These are phyloP conservation scores for Quadroppia sp. DNA, from an alignment of 2,888 invertebrate species.

Conservation along the genomic window DNA sequence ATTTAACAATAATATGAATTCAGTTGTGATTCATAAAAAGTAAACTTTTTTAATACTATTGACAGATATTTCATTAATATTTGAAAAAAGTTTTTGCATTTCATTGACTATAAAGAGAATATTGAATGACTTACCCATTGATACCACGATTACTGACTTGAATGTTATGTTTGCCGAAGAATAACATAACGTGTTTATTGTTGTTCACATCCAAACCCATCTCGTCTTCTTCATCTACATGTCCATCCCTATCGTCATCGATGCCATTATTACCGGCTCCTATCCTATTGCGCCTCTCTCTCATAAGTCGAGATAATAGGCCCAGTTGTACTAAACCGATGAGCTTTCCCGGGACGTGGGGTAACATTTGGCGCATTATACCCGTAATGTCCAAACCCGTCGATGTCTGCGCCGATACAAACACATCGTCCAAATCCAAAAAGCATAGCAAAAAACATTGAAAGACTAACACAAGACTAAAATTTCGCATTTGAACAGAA, in stretches of 20 bases:
- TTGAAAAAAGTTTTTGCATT: no score
- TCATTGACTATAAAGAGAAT: no score
- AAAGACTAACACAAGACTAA: background rate
- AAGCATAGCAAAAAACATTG: background rate
- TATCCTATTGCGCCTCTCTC: background rate
- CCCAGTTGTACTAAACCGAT: background rate
- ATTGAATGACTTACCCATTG: background rate
- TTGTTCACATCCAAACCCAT: background rate
- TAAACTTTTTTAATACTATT: no score
- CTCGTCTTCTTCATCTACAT: background rate
- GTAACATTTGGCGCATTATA: background rate
- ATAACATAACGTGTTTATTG: conserved; percentile 2
- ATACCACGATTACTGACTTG: conserved; percentile 31
- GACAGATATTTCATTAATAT: no score
- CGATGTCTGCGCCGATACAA: background rate
- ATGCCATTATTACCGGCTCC: background rate
- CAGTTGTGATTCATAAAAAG: no score
- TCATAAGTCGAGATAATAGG: background rate
- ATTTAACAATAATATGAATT: no score
- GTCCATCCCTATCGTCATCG: conserved; percentile 11
- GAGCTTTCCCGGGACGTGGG: background rate
- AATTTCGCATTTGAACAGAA: background rate
- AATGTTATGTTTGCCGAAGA: conserved; percentile 25
- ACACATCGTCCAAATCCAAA: background rate
- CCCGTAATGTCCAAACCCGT: background rate